Evolutionary conservation across 2,888 invertebrate genomes (phyloP).

Genomic region (Autographa gamma): DNA sequence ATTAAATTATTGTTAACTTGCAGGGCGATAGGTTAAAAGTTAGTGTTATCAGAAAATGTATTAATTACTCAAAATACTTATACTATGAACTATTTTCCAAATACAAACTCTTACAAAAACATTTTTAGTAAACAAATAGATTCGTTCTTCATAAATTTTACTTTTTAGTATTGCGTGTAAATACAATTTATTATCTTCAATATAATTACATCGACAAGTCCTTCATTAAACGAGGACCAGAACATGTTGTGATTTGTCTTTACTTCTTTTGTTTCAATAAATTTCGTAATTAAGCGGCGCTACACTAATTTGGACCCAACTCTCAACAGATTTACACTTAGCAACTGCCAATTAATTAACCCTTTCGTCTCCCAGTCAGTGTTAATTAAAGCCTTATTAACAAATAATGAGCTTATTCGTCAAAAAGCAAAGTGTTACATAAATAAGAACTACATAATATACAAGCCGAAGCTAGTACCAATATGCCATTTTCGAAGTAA

Average conservation of each 20-base stretch:
- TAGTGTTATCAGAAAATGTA: no score
- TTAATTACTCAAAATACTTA: no score
- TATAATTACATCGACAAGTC: neutral
- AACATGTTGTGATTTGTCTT: neutral
- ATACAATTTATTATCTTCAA: neutral
- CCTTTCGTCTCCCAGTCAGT: neutral
- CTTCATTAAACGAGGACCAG: neutral
- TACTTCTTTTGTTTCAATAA: neutral
- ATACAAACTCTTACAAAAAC: no score
- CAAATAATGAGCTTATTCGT: constrained; percentile 25
- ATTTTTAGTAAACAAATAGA: no score
- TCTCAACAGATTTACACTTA: neutral
- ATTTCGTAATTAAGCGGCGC: neutral
- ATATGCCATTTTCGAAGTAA: no score
- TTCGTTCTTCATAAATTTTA: no score
- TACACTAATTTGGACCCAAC: no score
- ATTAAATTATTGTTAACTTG: no score
- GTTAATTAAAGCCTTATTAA: constrained; percentile 11
- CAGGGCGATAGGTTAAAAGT: no score
- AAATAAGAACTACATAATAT: constrained; percentile 49
- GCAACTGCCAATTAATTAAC: constrained; percentile 17
- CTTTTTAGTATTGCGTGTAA: no score
- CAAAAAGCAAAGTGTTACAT: constrained; percentile 38
- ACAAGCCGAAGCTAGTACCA: neutral
- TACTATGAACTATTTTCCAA: no score